Conservation (phyloP, 2,113 vertebrate species). For the Cyprinodon brontotheroides region DNA sequence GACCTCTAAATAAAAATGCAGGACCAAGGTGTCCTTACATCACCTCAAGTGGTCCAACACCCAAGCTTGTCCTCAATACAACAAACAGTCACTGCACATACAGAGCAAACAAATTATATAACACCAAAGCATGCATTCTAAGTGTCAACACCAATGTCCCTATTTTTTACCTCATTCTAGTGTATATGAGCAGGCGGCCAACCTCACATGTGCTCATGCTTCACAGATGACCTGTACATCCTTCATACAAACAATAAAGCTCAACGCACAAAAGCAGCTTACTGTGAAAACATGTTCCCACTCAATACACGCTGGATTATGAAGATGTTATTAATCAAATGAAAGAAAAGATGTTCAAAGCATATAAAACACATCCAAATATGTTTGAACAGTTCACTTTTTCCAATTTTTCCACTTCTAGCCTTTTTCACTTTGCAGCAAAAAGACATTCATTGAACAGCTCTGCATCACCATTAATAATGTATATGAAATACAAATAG, state of each 20-base stretch:
- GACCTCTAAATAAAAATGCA: too few species aligned
- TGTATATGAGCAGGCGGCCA: constrained; percentile 5
- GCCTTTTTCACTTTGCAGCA: neutral
- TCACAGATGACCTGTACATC: neutral
- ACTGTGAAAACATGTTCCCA: constrained; percentile 2
- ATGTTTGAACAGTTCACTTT: neutral
- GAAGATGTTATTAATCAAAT: constrained; percentile 14
- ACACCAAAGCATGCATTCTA: neutral
- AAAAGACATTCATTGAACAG: neutral
- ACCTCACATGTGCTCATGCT: constrained; percentile 3
- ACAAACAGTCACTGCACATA: neutral
- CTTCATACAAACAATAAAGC: constrained; percentile 3
- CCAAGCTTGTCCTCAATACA: neutral
- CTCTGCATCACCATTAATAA: neutral
- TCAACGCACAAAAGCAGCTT: constrained; percentile 19
- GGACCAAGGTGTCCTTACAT: neutral
- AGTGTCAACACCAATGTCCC: constrained; percentile 10
- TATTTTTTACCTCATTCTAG: constrained; percentile 16
- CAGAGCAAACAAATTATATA: neutral
- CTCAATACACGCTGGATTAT: constrained; percentile 15
- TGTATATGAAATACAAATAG: neutral
- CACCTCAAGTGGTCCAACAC: neutral
- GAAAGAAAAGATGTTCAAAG: neutral
- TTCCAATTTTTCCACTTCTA: neutral
- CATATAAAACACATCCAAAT: constrained; percentile 2